Conservation (phyloP, 2,113 vertebrate genomes). For the Scomber japonicus region DNA sequence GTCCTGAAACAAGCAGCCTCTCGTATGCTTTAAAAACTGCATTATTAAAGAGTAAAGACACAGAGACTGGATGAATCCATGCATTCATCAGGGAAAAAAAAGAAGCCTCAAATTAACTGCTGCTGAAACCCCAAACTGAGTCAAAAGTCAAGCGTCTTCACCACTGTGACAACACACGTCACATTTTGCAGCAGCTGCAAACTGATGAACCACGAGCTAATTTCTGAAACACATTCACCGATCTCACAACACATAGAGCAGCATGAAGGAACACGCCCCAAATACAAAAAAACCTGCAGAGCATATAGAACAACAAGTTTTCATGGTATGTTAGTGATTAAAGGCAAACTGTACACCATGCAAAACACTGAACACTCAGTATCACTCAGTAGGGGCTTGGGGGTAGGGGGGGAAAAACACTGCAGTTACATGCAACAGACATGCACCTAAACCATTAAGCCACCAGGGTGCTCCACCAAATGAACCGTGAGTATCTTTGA, state of each 20-base stretch:
- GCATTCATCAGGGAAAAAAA: slow-evolving; percentile 19
- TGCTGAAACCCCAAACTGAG: slow-evolving; percentile 1
- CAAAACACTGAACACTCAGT: too few species aligned
- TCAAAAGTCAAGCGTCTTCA: not conserved
- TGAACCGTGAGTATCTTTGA: too few species aligned
- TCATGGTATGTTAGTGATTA: too few species aligned
- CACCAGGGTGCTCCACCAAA: too few species aligned
- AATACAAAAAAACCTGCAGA: not conserved
- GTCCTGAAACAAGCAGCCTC: slow-evolving; percentile 37
- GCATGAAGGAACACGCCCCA: not conserved
- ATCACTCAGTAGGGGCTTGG: too few species aligned
- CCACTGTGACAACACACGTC: not conserved
- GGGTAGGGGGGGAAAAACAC: too few species aligned
- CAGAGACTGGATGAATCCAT: too few species aligned
- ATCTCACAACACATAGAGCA: not conserved
- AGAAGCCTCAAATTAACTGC: not conserved
- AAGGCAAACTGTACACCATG: too few species aligned
- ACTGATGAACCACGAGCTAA: slow-evolving; percentile 1
- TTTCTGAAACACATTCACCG: not conserved
- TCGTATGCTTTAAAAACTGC: slow-evolving; percentile 33
- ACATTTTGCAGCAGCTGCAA: not conserved
- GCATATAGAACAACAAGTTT: not conserved
- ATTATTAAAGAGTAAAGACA: slow-evolving; percentile 28
- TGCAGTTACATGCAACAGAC: too few species aligned
- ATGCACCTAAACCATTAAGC: too few species aligned